Conservation (phyloP, 2,797 vertebrate species). For the Arrhamphus sclerolepis region DNA sequence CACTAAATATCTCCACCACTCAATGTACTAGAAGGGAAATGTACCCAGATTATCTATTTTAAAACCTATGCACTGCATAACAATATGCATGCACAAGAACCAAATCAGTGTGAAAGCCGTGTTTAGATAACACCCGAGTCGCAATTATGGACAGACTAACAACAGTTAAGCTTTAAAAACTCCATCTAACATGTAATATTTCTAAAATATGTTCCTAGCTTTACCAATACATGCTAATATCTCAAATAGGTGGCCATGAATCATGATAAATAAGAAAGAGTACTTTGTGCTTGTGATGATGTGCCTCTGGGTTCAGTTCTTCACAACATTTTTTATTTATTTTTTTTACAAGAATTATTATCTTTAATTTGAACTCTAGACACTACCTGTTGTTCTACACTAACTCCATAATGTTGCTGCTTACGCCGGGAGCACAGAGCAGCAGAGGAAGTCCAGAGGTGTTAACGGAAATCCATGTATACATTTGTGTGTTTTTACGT, state of each 20-base stretch:
- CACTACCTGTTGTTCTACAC: constrained; percentile 18
- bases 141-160: constrained; percentile 28
- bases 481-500: constrained; percentile 17
- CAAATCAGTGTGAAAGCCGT: constrained; percentile 16
- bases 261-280: constrained; percentile 44
- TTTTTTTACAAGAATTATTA: background rate
- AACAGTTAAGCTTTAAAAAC: constrained; percentile 50
- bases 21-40: background rate
- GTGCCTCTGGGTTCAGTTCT: background rate
- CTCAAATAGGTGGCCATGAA: constrained; percentile 28
- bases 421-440: constrained; percentile 1
- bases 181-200: constrained; percentile 45
- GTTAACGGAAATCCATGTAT: constrained; percentile 25
- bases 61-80: constrained; percentile 26
- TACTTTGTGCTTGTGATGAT: constrained; percentile 1
- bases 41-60: constrained; percentile 3
- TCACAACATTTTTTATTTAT: background rate
- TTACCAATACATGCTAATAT: constrained; percentile 44
- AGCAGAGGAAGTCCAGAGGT: constrained; percentile 39
- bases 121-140: constrained; percentile 11
- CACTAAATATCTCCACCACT: too few relatives aligned
- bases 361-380: constrained; percentile 4
- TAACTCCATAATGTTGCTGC: constrained; percentile 2
- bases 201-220: constrained; percentile 58
- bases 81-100: constrained; percentile 20